Conservation (phyloP, 2,888 invertebrate genomes). For the Andrena trimmerana region DNA sequence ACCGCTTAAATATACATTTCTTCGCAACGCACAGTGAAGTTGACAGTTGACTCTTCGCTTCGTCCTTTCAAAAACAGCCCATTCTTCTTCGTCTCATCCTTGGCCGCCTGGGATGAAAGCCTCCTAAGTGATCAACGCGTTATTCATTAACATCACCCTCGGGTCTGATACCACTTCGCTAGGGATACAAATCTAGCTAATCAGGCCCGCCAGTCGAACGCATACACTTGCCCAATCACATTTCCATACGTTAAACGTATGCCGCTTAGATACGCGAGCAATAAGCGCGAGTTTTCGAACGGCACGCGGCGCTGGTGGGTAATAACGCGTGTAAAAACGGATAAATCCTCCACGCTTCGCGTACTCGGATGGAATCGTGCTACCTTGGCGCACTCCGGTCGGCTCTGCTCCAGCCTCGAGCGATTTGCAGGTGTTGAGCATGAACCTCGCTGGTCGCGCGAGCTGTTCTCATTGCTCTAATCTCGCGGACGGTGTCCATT, state of each 20-base stretch:
- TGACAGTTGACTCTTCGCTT: too few relatives aligned
- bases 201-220: neutral
- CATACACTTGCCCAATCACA: conserved; percentile 21
- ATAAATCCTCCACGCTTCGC: conserved; percentile 48
- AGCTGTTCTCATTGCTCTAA: neutral
- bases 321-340: conserved; percentile 59
- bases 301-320: conserved; percentile 23
- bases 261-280: conserved; percentile 31
- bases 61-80: too few relatives aligned
- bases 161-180: too few relatives aligned
- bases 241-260: conserved; percentile 46
- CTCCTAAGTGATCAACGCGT: neutral
- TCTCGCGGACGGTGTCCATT: conserved; percentile 20
- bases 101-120: neutral
- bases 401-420: neutral
- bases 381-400: too few relatives aligned
- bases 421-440: conserved; percentile 32
- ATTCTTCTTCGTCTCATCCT: too few relatives aligned
- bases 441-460: neutral
- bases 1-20: too few relatives aligned
- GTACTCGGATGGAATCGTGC: conserved; percentile 27
- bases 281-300: conserved; percentile 48
- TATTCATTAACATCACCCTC: neutral
- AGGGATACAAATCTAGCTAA: neutral
- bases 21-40: too few relatives aligned